Evolutionary conservation across 2,113 vertebrate species (phyloP), one percentile per base, ranked within the genome.

Genomic region (Elephas maximus): DNA sequence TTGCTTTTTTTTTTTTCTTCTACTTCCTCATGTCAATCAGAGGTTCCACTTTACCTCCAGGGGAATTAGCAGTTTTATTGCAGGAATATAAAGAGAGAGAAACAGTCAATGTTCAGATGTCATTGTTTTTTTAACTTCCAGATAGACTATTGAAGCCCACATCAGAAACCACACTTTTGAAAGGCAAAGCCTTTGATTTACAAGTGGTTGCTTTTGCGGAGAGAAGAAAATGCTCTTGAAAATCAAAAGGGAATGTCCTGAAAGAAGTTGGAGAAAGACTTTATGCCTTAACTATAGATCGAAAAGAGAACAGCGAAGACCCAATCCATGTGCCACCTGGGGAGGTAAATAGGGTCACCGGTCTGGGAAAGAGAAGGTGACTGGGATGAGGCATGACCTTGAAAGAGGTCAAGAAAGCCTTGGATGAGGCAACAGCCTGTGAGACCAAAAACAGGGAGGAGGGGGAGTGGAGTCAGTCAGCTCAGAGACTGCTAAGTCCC

Each of bases 131-230:
- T 96, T 69, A 95, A 95, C 90, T 97, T 97, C 53, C 84, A 44
- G 76, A 89, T 80, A 90, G 73, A 80, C 93, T 74, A 71, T 92
- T 94, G 94, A 93, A 96, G 93, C 92, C 69, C 92, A 97, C 93
- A 95, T 96, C 97, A 97, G 94, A 97, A 96, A 91, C 80, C 44
- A 51, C 63, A 7, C 76, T 26, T 97, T 92, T 81, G 95, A 97
- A 94, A 96, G 41, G 87, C 83, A 74, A 74, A 95, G 88, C 81
- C 97, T 98, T 97, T 98, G 96, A 97, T 97, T 95, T 77, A 73
- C 53, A 86, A 97, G 96, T 91, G 71, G 41, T 83, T 95, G 86
- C 91, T 96, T 96, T 93, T 74, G 86, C 97, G n/a, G 57, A 93
- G 83, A 96, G 37, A 94, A 97, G 84, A 94, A 96, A 97, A 96